Evolutionary conservation across 2,797 vertebrate species (phyloP), one percentile per base, ranked within the genome.

Genomic region (Acipenser transmontanus): DNA sequence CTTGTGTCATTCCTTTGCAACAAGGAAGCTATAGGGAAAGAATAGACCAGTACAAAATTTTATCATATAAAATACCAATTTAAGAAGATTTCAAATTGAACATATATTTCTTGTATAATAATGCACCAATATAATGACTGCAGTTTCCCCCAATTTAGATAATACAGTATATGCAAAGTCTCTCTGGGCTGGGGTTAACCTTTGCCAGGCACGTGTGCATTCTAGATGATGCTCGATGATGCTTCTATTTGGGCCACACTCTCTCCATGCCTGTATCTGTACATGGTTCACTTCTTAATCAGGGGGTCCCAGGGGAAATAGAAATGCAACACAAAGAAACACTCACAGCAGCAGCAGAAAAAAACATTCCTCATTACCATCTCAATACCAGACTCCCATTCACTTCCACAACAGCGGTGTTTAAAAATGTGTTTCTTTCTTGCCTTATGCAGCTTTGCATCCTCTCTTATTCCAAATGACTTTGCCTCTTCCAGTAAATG

Each of bases 231-330:
- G 12, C 54, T 12, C 12, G 9, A 13, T 57, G 12, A 11, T 11
- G 54, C 54, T 13, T 57, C 6, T 13, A 10, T n/a, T n/a, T 57
- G 9, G 12, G 12, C 12, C 63, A 8, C 8, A 34, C 34, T 34
- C 34, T 34, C 34, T 34, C 34, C 4, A 14, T 50, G 12, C 6
- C 11, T 5, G 17, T 49, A 50, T 50, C 47, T 57, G 49, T 47
- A 34, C 64, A 57, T 4, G 52, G 64, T 57, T 54, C 52, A 65
- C 51, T 65, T 48, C 50, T 57, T 57, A 65, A 54, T 56, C 20
- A 11, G 20, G 65, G 20, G 56, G 49, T 13, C 65, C 65, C 56
- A 49, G 56, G 65, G 34, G 65, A 59, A 66, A 50, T 66, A 4
- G 11, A 20, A 47, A 50, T 17, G 14, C 20, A 66, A 47, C 8